These are phyloP conservation scores for Tetramorium bicarinatum DNA, from an alignment of 2,888 invertebrate genomes.

Conservation along the genomic window DNA sequence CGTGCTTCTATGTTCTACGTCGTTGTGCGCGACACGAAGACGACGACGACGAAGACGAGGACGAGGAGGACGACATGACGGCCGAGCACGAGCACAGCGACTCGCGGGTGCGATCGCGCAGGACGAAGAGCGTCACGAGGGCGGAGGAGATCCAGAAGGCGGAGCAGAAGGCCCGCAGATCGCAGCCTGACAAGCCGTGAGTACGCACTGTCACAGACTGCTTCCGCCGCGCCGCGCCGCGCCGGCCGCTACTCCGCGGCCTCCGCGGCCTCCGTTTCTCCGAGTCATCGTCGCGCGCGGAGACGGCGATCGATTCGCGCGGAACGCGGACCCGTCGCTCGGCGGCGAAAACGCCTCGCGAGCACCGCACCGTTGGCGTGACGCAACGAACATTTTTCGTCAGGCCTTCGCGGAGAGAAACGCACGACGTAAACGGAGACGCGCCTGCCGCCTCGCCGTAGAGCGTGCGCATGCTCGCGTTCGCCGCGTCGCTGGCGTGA, in stretches of 20 bases:
- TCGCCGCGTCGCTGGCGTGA: slow-evolving; percentile 17
- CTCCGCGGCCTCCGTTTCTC: neutral
- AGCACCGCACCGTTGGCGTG: too few species aligned
- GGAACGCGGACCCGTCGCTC: too few species aligned
- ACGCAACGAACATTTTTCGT: slow-evolving; percentile 32
- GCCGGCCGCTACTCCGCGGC: neutral
- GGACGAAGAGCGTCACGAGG: slow-evolving; percentile 94
- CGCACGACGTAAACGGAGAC: slow-evolving; percentile 48
- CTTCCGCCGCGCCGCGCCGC: neutral
- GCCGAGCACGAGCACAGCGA: slow-evolving; percentile 83
- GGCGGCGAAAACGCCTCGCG: too few species aligned
- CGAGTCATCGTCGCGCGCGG: neutral
- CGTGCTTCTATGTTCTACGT: slow-evolving; percentile 22
- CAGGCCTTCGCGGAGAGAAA: neutral
- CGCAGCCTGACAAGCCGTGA: slow-evolving; percentile 96
- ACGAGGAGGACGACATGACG: slow-evolving; percentile 71
- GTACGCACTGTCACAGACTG: slow-evolving; percentile 82
- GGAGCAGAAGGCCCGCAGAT: slow-evolving; percentile 92
- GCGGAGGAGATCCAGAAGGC: slow-evolving; percentile 95
- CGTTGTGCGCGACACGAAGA: neutral
- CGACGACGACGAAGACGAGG: slow-evolving; percentile 83
- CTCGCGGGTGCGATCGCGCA: slow-evolving; percentile 88
- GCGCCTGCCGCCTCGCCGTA: neutral
- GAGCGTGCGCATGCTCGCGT: slow-evolving; percentile 68
- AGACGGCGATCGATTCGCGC: too few species aligned